Base-by-base conservation (phyloP, 2,888 invertebrate genomes). In the Keiferia lycopersicella region DNA sequence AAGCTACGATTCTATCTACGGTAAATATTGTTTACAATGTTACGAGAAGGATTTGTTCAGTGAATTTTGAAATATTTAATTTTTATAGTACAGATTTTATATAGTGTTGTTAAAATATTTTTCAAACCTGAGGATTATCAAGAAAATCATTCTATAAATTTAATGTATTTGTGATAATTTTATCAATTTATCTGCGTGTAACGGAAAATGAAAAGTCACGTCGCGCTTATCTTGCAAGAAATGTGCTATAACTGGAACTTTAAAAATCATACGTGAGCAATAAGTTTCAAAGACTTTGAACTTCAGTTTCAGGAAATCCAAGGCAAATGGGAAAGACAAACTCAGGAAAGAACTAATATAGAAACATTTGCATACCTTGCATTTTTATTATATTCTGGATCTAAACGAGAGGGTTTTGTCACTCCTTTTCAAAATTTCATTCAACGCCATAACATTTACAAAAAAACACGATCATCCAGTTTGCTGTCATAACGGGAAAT, bases 401-500 rank as follows among this genome's bases (percentile, higher is more conserved):
- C n/a, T n/a, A n/a, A n/a, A n/a, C n/a, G n/a, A n/a, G n/a, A n/a
- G n/a, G n/a, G n/a, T n/a, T n/a, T 10, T 34, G 34, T 34, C 34
- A 34, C 1, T 8, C 34, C 8, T 34, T 8, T 8, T 34, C 34
- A 1, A 34, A 34, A 8, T 1, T 34, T 34, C 34, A 34, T 34
- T 8, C 8, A 34, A 8, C 34, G 34, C 41, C 41, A 14, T 7
- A 2, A 12, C 6, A 41, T 41, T 14, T n/a, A n/a, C 1, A 41
- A 41, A 41, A 41, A 41, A 45, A 45, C 45, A 45, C 45, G 45
- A 16, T 45, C 16, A n/a, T 45, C n/a, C n/a, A 45, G 45, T 45
- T 45, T 45, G 41, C 41, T 41, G 45, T 45, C 18, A 41, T 63
- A 63, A 63, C 63, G 63, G 63, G 58, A 63, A 45, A 59, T 38